Percentiles rank a stretch among this genome's conserved stretches.
Evolutionary conservation across 1,140 invertebrate species (phyloP).

Genomic region (Acromyrmex echinatior): DNA sequence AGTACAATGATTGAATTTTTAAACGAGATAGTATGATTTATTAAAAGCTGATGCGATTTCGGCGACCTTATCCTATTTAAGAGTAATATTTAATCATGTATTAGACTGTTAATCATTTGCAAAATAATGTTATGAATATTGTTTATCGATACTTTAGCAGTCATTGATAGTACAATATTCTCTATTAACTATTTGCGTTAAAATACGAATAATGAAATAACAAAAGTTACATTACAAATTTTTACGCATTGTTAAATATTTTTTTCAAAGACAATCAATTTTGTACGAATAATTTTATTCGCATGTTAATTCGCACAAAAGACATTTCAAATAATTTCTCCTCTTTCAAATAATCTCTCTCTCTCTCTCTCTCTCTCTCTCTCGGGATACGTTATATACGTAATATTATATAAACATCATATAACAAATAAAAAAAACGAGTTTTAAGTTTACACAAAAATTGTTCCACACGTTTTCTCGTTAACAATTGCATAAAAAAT

Average conservation of each 20-base stretch:
- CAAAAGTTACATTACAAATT: not conserved
- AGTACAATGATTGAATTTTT: too few relatives aligned
- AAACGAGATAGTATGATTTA: not conserved
- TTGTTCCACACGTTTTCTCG: not conserved
- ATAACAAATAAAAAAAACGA: not conserved
- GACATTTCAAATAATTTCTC: slow-evolving; percentile 8
- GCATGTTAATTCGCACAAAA: not conserved
- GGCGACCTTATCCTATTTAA: not conserved
- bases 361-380: too few relatives aligned
- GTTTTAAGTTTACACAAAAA: not conserved
- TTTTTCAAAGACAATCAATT: not conserved
- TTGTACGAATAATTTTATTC: not conserved
- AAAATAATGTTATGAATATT: not conserved
- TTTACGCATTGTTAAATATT: not conserved
- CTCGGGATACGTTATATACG: not conserved
- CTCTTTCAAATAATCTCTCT: too few relatives aligned
- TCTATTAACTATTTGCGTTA: not conserved
- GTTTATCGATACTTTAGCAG: not conserved
- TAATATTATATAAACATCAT: not conserved
- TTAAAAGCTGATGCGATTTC: not conserved
- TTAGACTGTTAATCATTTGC: not conserved
- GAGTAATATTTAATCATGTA: not conserved
- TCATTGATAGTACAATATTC: not conserved
- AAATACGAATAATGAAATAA: not conserved
- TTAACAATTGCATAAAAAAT: not conserved